phyloP scores from a whole-genome alignment of 2,888 invertebrate species.

The Endotricha flammealis region DNA sequence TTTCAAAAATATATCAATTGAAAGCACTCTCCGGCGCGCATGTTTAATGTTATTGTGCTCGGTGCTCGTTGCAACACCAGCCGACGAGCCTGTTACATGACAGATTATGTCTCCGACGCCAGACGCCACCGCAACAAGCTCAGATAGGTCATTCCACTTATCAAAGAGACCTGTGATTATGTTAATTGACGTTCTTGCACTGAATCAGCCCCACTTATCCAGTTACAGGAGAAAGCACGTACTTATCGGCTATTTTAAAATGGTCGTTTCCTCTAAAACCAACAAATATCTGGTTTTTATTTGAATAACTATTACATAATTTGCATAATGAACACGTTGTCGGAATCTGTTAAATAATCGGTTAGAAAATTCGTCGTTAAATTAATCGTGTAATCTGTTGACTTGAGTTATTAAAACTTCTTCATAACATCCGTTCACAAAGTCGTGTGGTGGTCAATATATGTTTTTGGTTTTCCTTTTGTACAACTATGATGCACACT shows the following conservation, averaged over 20 bases:
- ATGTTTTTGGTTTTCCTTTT: slow-evolving; percentile 35
- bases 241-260: slow-evolving; percentile 22
- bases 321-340: slow-evolving; percentile 38
- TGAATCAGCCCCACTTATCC: slow-evolving; percentile 18
- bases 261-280: slow-evolving; percentile 26
- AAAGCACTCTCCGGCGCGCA: slow-evolving; percentile 55
- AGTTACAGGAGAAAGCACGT: slow-evolving; percentile 28
- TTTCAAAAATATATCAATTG: slow-evolving; percentile 75
- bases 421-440: neutral
- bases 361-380: neutral
- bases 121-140: slow-evolving; percentile 29
- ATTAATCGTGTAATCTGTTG: no score
- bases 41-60: slow-evolving; percentile 69
- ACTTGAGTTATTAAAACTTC: neutral
- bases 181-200: slow-evolving; percentile 15
- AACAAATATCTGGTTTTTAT: slow-evolving; percentile 35
- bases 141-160: slow-evolving; percentile 33
- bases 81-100: slow-evolving; percentile 49
- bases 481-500: slow-evolving; percentile 33
- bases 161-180: slow-evolving; percentile 19
- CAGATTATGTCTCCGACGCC: slow-evolving; percentile 40
- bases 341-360: neutral
- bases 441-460: slow-evolving; percentile 1
- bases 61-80: slow-evolving; percentile 51
- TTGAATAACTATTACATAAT: slow-evolving; percentile 32